A percentile compares a stretch with the other conserved stretches of the same genome.
Evolutionary conservation across 2,888 invertebrate genomes (phyloP).

Genomic region (Leptopilina drosophilae): DNA sequence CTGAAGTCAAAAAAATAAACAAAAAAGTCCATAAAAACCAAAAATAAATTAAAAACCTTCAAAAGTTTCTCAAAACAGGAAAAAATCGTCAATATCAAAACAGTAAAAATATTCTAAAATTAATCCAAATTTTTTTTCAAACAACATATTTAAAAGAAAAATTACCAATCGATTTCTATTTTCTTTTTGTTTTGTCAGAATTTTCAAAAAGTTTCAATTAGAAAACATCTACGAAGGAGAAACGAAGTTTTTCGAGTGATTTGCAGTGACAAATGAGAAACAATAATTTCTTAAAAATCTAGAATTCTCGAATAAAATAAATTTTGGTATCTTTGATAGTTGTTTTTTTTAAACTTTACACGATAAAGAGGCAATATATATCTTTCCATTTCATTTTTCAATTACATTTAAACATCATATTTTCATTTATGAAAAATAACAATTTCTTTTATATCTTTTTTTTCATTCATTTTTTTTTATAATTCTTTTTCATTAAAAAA

Average conservation of each 20-base stretch:
- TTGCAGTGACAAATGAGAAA: constrained; percentile 10
- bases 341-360: constrained; percentile 67
- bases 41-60: too few species aligned
- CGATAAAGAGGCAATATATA: constrained; percentile 72
- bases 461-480: constrained; percentile 56
- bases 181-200: too few species aligned
- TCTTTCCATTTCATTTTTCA: constrained; percentile 40
- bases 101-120: too few species aligned
- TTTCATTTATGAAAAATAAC: constrained; percentile 76
- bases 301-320: constrained; percentile 24
- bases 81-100: too few species aligned
- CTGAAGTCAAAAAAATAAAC: too few species aligned
- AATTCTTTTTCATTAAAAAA: constrained; percentile 71
- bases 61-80: too few species aligned
- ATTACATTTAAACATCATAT: constrained; percentile 43
- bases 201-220: neutral
- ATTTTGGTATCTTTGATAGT: constrained; percentile 56
- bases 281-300: neutral
- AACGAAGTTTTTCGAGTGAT: constrained; percentile 14
- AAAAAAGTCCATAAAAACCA: too few species aligned
- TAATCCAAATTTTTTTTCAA: too few species aligned
- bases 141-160: too few species aligned
- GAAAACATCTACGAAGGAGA: neutral
- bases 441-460: constrained; percentile 71
- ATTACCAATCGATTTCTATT: too few species aligned